Conservation (phyloP, 2,888 invertebrate genomes). For the Megamerina dolium region DNA sequence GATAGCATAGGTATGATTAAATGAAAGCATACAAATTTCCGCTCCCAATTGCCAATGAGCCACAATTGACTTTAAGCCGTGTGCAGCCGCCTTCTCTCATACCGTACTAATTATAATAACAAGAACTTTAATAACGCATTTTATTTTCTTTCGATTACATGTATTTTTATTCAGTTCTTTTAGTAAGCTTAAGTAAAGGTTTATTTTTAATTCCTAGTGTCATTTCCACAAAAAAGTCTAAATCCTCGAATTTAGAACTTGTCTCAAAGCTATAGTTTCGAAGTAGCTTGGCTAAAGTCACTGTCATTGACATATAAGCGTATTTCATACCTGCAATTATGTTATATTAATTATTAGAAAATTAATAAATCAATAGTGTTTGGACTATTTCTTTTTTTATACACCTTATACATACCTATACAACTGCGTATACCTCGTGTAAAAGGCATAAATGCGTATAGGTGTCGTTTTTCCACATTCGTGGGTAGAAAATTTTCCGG, state of each 20-base stretch:
- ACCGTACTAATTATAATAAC: no score
- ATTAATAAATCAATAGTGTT: constrained; percentile 1
- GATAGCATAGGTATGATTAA: no score
- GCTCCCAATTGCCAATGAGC: no score
- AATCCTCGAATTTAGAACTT: constrained; percentile 16
- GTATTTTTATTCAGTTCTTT: no score
- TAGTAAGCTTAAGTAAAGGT: no score
- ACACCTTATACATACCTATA: constrained; percentile 21
- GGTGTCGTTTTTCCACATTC: constrained; percentile 23
- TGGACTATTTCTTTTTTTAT: neutral
- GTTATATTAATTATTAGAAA: no score
- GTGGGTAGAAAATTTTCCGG: constrained; percentile 28
- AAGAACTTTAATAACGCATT: no score
- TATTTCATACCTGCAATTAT: constrained; percentile 31
- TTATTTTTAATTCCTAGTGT: constrained; percentile 15
- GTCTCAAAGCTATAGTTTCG: constrained; percentile 23
- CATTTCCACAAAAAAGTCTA: constrained; percentile 12
- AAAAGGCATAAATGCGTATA: constrained; percentile 32
- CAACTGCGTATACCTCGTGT: constrained; percentile 31
- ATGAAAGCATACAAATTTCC: no score
- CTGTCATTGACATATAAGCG: constrained; percentile 19
- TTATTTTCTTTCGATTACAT: no score
- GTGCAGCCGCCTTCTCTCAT: no score
- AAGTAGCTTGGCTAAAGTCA: constrained; percentile 17
- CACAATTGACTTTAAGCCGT: no score